Evolutionary conservation across 2,797 vertebrate genomes (phyloP), one percentile per base, ranked within the genome.

Genomic region (Chelon labrosus): DNA sequence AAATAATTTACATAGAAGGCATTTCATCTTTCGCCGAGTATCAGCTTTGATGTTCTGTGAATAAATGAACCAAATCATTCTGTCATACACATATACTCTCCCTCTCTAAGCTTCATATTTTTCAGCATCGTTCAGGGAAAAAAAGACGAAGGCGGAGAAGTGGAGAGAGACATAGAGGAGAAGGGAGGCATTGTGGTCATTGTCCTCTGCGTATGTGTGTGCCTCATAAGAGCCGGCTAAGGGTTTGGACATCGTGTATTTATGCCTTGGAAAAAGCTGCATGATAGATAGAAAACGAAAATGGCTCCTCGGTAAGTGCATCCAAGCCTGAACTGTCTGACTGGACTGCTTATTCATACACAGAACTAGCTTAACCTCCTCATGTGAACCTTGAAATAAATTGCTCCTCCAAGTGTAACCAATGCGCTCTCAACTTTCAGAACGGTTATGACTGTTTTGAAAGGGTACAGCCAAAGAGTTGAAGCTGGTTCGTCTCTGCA

Each of bases 381-480:
- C 73, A 55, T 71, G 59, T 77, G 86, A 85, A 89, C 82, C 82
- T 77, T 87, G 66, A 88, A 86, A 87, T 86, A 85, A 82, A 84
- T 81, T 83, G 83, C 78, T 87, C 82, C 79, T 72, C 59, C 80
- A 70, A 79, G 85, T 89, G 86, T 75, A 86, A 86, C 84, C 73
- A 80, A 88, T 70, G 67, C 3, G 17, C 73, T 65, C 73, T 80
- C 51, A 65, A 82, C 52, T 83, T 80, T 77, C 22, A 60, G 20
- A 81, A 83, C 35, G 57, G 52, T 65, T 81, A 59, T 49, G 70
- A 65, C 75, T 66, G 57, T 46, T 82, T 65, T 65, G 65, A 65
- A 68, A 68, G 70, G 59, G 11, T 39, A 38, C 52, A 56, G 70
- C n/a, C 35, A 49, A 70, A 63, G 38, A 73, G 44, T 10, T 65